phyloP scores from a whole-genome alignment of 1,140 invertebrate species.

The Nomia melanderi region DNA sequence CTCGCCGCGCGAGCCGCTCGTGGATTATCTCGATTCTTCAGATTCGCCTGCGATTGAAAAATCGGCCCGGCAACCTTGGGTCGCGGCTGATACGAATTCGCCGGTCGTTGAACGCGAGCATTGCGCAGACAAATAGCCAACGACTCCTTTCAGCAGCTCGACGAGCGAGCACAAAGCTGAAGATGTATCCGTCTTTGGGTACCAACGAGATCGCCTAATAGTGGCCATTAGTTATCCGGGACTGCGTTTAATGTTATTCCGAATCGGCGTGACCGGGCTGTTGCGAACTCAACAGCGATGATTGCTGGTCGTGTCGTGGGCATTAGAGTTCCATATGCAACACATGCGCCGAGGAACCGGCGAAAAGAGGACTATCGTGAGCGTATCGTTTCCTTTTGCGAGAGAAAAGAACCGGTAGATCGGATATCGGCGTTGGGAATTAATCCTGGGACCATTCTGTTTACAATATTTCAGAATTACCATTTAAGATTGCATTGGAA shows the following conservation, averaged over 20 bases:
- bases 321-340: background rate
- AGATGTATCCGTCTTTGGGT: constrained; percentile 63
- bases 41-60: background rate
- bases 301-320: constrained; percentile 3
- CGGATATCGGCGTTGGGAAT: too few species aligned
- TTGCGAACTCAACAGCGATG: constrained; percentile 19
- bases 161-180: constrained; percentile 57
- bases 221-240: constrained; percentile 59
- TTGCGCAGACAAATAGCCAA: constrained; percentile 63
- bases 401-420: too few species aligned
- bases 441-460: too few species aligned
- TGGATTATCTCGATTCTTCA: constrained; percentile 14
- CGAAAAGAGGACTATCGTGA: too few species aligned
- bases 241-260: constrained; percentile 55
- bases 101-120: constrained; percentile 40
- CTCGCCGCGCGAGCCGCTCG: too few species aligned
- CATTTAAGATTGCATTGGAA: too few species aligned
- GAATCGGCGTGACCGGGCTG: constrained; percentile 56
- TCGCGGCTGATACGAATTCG: constrained; percentile 30
- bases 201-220: constrained; percentile 69
- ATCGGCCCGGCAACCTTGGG: constrained; percentile 38
- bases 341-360: background rate
- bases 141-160: constrained; percentile 59
- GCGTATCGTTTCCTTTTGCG: too few species aligned
- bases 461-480: too few species aligned